These are phyloP conservation scores for Bombus soroeensis DNA, from an alignment of 1,140 invertebrate species.

Conservation along the genomic window DNA sequence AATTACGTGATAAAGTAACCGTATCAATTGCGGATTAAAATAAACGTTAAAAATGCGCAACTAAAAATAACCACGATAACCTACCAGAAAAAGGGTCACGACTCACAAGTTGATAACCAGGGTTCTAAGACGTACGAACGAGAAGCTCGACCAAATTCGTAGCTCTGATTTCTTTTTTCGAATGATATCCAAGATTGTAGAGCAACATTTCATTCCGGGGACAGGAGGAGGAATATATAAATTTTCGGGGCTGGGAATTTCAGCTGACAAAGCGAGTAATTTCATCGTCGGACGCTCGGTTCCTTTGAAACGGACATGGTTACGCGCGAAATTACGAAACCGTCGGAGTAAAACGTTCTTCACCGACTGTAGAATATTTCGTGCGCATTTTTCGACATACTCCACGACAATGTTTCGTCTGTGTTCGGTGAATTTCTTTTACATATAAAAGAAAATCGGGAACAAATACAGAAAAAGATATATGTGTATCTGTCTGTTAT, in stretches of 20 bases:
- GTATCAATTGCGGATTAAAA: too few relatives aligned
- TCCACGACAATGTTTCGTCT: background rate
- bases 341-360: background rate
- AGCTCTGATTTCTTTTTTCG: background rate
- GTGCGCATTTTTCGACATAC: background rate
- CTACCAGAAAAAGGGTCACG: background rate
- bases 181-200: background rate
- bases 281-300: slow-evolving; percentile 8
- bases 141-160: background rate
- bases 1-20: too few relatives aligned
- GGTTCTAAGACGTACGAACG: background rate
- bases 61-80: too few relatives aligned
- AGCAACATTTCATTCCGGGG: background rate
- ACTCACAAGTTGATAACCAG: background rate
- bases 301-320: slow-evolving; percentile 11
- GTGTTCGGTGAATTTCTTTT: background rate
- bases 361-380: background rate
- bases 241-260: slow-evolving; percentile 5
- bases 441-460: background rate
- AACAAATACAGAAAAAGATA: background rate
- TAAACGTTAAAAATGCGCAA: too few relatives aligned
- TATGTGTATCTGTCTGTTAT: background rate
- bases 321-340: slow-evolving; percentile 23
- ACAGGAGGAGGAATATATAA: slow-evolving; percentile 1
- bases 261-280: slow-evolving; percentile 25